Evolutionary conservation across 1,140 invertebrate species (phyloP).

Genomic region (Zaprionus nigranus): DNA sequence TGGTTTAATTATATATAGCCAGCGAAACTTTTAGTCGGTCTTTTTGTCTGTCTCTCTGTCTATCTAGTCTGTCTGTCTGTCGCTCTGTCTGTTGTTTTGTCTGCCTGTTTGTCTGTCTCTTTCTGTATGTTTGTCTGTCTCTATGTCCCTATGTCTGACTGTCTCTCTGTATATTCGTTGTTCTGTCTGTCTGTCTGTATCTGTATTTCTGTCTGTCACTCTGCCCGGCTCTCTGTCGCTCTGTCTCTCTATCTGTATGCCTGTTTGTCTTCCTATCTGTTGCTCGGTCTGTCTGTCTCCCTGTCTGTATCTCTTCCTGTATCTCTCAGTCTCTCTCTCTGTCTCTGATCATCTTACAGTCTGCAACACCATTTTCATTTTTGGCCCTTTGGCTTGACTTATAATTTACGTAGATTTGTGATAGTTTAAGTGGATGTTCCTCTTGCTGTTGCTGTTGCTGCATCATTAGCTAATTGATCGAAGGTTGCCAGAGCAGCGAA

Average conservation of each 20-base stretch:
- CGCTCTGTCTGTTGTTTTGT: too few species aligned
- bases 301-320: neutral
- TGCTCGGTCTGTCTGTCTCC: neutral
- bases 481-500: constrained; percentile 12
- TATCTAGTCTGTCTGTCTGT: neutral
- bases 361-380: constrained; percentile 5
- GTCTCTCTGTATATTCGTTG: too few species aligned
- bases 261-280: neutral
- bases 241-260: neutral
- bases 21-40: constrained; percentile 1
- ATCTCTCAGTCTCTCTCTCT: neutral
- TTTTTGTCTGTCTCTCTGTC: neutral
- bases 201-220: too few species aligned
- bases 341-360: neutral
- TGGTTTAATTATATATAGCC: constrained; percentile 37
- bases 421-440: constrained; percentile 1
- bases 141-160: too few species aligned
- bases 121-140: too few species aligned
- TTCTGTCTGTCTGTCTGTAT: too few species aligned
- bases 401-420: constrained; percentile 10
- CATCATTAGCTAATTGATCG: constrained; percentile 54
- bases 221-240: too few species aligned
- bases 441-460: constrained; percentile 18
- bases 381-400: neutral
- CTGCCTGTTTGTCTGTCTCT: too few species aligned